These are phyloP conservation scores for Diachasmimorpha longicaudata DNA, from an alignment of 1,140 invertebrate genomes.

Conservation along the genomic window DNA sequence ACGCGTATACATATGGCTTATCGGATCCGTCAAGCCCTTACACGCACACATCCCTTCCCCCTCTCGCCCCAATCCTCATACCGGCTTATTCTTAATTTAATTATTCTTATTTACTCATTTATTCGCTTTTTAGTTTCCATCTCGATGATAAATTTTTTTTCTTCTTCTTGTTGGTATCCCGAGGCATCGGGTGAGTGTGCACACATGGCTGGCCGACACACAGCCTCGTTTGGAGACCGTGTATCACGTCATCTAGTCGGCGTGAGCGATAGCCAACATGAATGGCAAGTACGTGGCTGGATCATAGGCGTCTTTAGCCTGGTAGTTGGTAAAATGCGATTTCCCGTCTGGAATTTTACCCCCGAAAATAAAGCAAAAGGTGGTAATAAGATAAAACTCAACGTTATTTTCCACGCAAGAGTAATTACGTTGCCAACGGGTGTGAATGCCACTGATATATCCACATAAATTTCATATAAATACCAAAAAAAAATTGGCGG, in stretches of 20 bases:
- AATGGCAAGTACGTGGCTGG: constrained; percentile 4
- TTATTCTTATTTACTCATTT: not conserved
- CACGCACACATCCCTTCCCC: not conserved
- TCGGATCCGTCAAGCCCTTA: not conserved
- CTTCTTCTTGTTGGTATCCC: not conserved
- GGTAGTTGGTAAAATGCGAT: not conserved
- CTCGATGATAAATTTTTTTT: not conserved
- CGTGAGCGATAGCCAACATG: constrained; percentile 8
- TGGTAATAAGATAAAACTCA: not conserved
- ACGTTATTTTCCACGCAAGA: not conserved
- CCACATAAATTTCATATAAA: not conserved
- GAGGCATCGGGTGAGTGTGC: not conserved
- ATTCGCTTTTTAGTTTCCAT: not conserved
- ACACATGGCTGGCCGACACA: not conserved
- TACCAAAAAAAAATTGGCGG: not conserved
- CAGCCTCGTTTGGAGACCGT: not conserved
- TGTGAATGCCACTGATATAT: not conserved
- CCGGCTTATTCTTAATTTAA: not conserved
- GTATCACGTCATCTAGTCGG: constrained; percentile 1
- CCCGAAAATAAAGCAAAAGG: constrained; percentile 3
- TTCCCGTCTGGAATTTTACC: constrained; percentile 5
- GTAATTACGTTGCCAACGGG: constrained; percentile 4
- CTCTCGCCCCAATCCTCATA: not conserved
- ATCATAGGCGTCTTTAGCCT: not conserved
- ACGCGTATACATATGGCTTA: not conserved